phyloP scores from a whole-genome alignment of 2,797 vertebrate species.

The Silurus aristotelis region DNA sequence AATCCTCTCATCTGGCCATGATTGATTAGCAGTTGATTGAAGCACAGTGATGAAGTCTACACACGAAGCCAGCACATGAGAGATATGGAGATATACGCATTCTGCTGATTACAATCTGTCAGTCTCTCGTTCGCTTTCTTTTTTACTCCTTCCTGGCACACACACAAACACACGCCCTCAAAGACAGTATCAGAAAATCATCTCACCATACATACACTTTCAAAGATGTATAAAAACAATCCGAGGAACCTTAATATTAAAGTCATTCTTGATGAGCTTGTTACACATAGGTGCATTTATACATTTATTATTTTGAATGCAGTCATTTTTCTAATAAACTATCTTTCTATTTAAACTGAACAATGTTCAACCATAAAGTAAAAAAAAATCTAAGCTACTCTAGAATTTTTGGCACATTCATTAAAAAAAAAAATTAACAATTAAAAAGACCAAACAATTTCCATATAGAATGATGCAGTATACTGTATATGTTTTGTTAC shows the following conservation, averaged over 20 bases:
- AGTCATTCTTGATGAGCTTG: not conserved
- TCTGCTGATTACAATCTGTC: conserved; percentile 32
- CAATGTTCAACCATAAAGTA: not conserved
- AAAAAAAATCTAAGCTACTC: not conserved
- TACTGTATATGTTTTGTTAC: not conserved
- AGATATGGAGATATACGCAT: conserved; percentile 28
- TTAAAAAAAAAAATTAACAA: not conserved
- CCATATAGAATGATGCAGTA: not conserved
- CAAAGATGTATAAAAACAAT: conserved; percentile 27
- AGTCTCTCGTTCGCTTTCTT: not conserved
- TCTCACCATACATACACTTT: not conserved
- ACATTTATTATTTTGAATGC: no score
- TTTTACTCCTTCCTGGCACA: not conserved
- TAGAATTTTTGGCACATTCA: not conserved
- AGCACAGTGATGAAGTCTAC: conserved; percentile 37
- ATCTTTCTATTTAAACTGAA: not conserved
- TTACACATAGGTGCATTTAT: not conserved
- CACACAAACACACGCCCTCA: conserved; percentile 3
- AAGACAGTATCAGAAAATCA: not conserved
- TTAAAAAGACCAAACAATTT: not conserved
- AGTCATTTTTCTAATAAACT: not conserved
- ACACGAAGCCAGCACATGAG: not conserved
- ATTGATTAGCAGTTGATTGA: conserved; percentile 40
- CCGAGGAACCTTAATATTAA: conserved; percentile 13
- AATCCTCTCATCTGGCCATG: conserved; percentile 35